phyloP scores from a whole-genome alignment of 1,140 invertebrate species.

The Neodiprion fabricii region DNA sequence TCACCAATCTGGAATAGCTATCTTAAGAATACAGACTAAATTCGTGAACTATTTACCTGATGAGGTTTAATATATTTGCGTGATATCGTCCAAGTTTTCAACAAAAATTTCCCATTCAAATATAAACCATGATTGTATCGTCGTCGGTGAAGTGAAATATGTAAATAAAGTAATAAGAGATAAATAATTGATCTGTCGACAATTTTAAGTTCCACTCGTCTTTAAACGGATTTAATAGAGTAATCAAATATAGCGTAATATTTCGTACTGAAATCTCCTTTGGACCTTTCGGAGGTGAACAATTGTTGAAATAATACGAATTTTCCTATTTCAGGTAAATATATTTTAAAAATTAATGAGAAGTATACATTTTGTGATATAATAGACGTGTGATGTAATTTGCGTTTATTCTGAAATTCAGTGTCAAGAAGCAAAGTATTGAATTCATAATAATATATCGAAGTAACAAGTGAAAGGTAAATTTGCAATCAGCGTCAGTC shows the following conservation, averaged over 20 bases:
- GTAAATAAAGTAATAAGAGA: background rate
- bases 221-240: no score
- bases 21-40: background rate
- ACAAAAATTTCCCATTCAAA: background rate
- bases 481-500: background rate
- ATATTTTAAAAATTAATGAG: background rate
- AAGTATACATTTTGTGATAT: background rate
- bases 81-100: background rate
- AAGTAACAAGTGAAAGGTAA: background rate
- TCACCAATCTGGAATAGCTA: background rate
- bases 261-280: no score
- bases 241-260: no score
- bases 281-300: no score
- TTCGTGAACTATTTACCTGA: background rate
- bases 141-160: background rate
- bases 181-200: background rate
- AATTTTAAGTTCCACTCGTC: no score
- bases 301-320: no score
- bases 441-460: background rate
- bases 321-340: no score
- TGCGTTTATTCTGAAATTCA: background rate
- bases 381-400: background rate
- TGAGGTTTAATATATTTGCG: background rate
- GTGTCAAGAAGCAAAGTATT: background rate
- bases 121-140: background rate